A percentile compares a stretch with the other conserved stretches of the same genome.
phyloP scores from a whole-genome alignment of 2,797 vertebrate species.

The Psittacula echo region DNA sequence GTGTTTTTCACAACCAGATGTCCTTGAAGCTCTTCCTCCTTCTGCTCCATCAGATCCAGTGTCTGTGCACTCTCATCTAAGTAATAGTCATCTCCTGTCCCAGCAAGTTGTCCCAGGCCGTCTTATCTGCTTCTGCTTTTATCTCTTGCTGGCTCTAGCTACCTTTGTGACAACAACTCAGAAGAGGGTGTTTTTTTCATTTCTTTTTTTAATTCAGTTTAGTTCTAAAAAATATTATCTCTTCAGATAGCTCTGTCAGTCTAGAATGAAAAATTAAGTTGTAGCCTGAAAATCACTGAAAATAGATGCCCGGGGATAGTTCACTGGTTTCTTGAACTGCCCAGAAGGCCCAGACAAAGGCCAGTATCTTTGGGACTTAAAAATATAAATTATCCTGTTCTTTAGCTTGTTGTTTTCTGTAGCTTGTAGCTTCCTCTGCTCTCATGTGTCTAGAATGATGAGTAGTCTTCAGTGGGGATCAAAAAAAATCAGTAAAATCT shows the following conservation, averaged over 20 bases:
- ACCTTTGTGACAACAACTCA: not conserved
- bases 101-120: rapidly evolving
- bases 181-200: not conserved
- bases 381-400: not conserved
- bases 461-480: not conserved
- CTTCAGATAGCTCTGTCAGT: not conserved
- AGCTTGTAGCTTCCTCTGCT: not conserved
- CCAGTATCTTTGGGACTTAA: not conserved
- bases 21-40: not conserved
- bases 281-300: not conserved
- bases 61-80: not conserved
- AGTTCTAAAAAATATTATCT: not conserved
- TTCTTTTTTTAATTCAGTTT: not conserved
- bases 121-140: rapidly evolving
- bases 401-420: not conserved
- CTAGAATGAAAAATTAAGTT: not conserved
- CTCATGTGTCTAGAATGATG: not conserved
- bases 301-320: not conserved
- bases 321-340: not conserved
- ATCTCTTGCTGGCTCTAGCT: not conserved
- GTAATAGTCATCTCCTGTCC: not conserved
- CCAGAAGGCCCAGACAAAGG: not conserved
- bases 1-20: not conserved
- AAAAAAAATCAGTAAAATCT: not conserved
- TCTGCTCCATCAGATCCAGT: not conserved